These are phyloP conservation scores for Bradynema listronoti DNA, from an alignment of 1,140 invertebrate genomes.

Conservation along the genomic window DNA sequence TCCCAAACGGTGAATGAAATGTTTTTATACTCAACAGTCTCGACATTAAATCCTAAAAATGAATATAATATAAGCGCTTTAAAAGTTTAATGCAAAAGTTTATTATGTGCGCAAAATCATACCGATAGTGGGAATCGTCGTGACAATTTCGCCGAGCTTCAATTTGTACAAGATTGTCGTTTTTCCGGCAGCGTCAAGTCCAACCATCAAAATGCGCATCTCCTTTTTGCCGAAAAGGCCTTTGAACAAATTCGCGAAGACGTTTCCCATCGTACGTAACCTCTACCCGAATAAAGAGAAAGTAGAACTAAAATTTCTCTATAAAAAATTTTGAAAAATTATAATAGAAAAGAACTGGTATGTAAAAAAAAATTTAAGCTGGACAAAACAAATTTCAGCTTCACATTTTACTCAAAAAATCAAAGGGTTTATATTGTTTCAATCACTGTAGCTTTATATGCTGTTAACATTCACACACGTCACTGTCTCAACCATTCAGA, in stretches of 20 bases:
- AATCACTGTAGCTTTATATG: too few relatives aligned
- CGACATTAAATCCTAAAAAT: conserved; percentile 66
- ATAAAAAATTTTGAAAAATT: too few relatives aligned
- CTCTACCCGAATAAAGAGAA: too few relatives aligned
- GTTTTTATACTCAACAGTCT: conserved; percentile 59
- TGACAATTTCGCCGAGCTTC: conserved; percentile 98
- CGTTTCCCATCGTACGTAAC: conserved; percentile 64
- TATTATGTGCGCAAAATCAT: background rate
- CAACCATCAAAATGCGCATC: too few relatives aligned
- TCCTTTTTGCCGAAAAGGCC: conserved; percentile 93
- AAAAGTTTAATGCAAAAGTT: background rate
- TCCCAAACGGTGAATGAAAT: conserved; percentile 72
- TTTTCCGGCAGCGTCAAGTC: conserved; percentile 97
- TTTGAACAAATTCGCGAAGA: conserved; percentile 70
- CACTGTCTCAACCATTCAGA: too few relatives aligned
- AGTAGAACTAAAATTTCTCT: too few relatives aligned
- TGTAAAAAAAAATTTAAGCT: too few relatives aligned
- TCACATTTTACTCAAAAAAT: too few relatives aligned
- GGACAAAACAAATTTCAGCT: too few relatives aligned
- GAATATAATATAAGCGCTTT: conserved; percentile 4
- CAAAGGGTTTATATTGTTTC: too few relatives aligned
- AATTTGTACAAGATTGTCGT: conserved; percentile 99
- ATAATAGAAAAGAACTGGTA: too few relatives aligned
- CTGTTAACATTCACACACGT: too few relatives aligned
- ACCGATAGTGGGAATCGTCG: conserved; percentile 99